phyloP scores from a whole-genome alignment of 2,113 vertebrate species.

The Carassius carassius region DNA sequence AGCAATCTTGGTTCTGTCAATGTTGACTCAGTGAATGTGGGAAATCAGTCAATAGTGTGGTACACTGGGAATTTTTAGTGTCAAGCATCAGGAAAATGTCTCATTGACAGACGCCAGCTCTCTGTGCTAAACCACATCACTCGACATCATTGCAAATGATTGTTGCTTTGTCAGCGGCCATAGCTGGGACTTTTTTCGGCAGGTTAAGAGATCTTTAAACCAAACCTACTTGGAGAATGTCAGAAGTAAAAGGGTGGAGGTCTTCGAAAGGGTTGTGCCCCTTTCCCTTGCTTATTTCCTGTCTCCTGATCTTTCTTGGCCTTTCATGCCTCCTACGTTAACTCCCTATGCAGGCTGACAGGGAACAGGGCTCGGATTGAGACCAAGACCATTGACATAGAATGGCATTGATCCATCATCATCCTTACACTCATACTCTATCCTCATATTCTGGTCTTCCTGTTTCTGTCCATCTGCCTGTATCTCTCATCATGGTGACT shows the following conservation, averaged over 20 bases:
- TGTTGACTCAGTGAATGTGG: conserved; percentile 50
- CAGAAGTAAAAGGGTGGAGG: conserved; percentile 58
- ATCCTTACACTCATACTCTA: background rate
- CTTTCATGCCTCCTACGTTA: conserved; percentile 61
- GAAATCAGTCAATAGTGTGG: conserved; percentile 46
- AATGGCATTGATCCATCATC: background rate
- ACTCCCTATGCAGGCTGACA: conserved; percentile 59
- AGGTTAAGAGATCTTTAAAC: conserved; percentile 45
- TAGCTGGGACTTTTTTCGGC: background rate
- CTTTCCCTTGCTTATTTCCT: conserved; percentile 63
- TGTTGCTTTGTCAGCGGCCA: conserved; percentile 4
- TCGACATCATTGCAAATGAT: conserved; percentile 55
- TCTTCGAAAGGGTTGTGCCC: conserved; percentile 53
- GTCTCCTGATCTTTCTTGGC: conserved; percentile 44
- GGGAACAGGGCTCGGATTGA: conserved; percentile 61
- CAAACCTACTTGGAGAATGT: conserved; percentile 56
- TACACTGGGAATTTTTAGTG: conserved; percentile 61
- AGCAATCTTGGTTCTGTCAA: conserved; percentile 44
- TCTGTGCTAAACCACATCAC: conserved; percentile 42
- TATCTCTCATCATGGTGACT: background rate
- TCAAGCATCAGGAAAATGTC: conserved; percentile 67
- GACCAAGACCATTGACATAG: conserved; percentile 1
- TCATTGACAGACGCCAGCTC: conserved; percentile 65
- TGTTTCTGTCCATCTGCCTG: background rate
- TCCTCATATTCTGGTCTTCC: conserved; percentile 5